Conservation (phyloP, 30 jellyfish, hydroid and myxozoan species). For the Cassiopea andromeda region DNA sequence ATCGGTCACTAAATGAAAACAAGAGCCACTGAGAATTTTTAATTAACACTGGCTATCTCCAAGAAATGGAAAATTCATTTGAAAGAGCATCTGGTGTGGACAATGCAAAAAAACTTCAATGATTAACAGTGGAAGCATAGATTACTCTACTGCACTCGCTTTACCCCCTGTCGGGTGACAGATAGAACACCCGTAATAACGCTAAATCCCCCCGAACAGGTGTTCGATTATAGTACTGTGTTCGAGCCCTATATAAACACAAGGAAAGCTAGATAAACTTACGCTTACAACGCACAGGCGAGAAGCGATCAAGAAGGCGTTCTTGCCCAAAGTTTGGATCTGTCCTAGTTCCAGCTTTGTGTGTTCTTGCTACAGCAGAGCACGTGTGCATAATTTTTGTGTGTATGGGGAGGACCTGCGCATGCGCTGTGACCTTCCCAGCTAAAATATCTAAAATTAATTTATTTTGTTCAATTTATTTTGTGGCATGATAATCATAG, state of each 20-base stretch:
- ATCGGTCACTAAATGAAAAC: too few relatives aligned
- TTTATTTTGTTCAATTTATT: too few relatives aligned
- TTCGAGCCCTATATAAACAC: slow-evolving; percentile 36
- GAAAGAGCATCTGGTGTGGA: not conserved
- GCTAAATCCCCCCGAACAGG: slow-evolving; percentile 65
- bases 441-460: slow-evolving; percentile 26
- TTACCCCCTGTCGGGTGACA: slow-evolving; percentile 18
- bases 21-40: not conserved
- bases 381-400: slow-evolving; percentile 86
- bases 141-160: not conserved
- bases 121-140: not conserved
- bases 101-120: not conserved
- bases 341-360: slow-evolving; percentile 26
- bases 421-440: slow-evolving; percentile 88
- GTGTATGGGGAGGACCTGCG: slow-evolving; percentile 96
- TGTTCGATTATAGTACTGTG: slow-evolving; percentile 49
- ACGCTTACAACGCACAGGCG: slow-evolving; percentile 88
- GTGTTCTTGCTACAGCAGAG: slow-evolving; percentile 70
- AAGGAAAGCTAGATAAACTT: not conserved
- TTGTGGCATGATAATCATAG: too few relatives aligned
- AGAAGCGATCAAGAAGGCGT: slow-evolving; percentile 86
- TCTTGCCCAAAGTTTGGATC: slow-evolving; percentile 69
- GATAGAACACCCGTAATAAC: slow-evolving; percentile 27
- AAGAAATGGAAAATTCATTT: not conserved
- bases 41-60: not conserved